Conservation (phyloP, 2,888 invertebrate species). For the Serrognathus titanus region DNA sequence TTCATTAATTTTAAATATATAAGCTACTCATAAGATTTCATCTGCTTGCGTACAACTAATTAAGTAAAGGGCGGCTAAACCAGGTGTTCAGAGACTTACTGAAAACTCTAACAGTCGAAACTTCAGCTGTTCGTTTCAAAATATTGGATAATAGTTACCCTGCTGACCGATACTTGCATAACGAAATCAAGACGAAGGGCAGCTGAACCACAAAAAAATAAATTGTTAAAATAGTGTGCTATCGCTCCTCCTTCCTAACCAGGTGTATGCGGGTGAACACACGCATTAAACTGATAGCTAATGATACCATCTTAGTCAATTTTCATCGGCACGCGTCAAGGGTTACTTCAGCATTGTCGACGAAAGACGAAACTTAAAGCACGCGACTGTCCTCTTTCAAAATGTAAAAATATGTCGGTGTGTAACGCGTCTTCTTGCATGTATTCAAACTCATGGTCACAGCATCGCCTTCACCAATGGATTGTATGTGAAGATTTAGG, state of each 20-base stretch:
- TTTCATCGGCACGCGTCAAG: slow-evolving; percentile 29
- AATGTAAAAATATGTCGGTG: slow-evolving; percentile 23
- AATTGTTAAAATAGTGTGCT: slow-evolving; percentile 32
- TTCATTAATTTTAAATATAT: too few relatives aligned
- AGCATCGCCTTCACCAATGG: slow-evolving; percentile 18
- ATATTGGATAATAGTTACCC: slow-evolving; percentile 15
- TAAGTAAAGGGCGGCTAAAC: slow-evolving; percentile 2
- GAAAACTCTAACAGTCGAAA: slow-evolving; percentile 1
- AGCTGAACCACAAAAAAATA: slow-evolving; percentile 19
- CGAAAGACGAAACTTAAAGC: slow-evolving; percentile 1
- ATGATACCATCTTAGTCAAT: slow-evolving; percentile 37
- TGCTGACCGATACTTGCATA: slow-evolving; percentile 20
- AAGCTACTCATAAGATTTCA: not conserved
- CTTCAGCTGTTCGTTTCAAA: slow-evolving; percentile 24
- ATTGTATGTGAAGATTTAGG: slow-evolving; percentile 24
- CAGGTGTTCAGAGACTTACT: slow-evolving; percentile 12
- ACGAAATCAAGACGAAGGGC: slow-evolving; percentile 9
- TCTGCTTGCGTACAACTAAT: slow-evolving; percentile 7
- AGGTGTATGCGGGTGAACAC: slow-evolving; percentile 48
- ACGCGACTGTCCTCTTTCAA: not conserved
- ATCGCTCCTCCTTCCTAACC: slow-evolving; percentile 41
- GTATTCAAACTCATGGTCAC: slow-evolving; percentile 18
- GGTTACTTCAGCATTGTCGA: slow-evolving; percentile 21
- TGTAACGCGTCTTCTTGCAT: slow-evolving; percentile 31
- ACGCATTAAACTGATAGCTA: slow-evolving; percentile 33